A percentile compares a stretch with the other conserved stretches of the same genome.
phyloP scores from a whole-genome alignment of 1,140 invertebrate genomes.

The Eubasilissa regina region DNA sequence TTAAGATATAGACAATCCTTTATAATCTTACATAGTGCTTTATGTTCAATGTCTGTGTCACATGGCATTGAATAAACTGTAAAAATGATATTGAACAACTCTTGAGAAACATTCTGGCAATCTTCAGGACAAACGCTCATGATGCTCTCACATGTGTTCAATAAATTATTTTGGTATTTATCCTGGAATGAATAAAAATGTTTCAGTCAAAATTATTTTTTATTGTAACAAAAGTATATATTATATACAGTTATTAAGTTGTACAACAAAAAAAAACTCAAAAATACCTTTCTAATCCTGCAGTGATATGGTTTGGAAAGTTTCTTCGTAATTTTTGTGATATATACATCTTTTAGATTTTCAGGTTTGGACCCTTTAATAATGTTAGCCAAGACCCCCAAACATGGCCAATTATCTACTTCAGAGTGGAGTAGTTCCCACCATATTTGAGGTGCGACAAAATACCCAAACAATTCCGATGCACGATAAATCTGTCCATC shows the following conservation, averaged over 20 bases:
- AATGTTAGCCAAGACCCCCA: constrained; percentile 67
- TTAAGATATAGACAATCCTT: no score
- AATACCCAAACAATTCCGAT: constrained; percentile 81
- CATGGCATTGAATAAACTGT: constrained; percentile 67
- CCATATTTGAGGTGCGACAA: constrained; percentile 76
- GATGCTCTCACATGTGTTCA: constrained; percentile 71
- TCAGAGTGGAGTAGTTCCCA: constrained; percentile 74
- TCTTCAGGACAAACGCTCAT: constrained; percentile 70
- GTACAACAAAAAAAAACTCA: no score
- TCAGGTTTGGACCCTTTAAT: constrained; percentile 68
- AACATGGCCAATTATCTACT: constrained; percentile 71
- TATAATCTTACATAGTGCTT: constrained; percentile 65
- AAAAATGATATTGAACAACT: constrained; percentile 68
- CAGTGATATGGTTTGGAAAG: constrained; percentile 66
- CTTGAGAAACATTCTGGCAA: constrained; percentile 63
- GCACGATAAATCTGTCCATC: constrained; percentile 68
- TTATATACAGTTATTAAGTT: no score
- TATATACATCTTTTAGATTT: constrained; percentile 69
- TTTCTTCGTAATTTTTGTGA: constrained; percentile 69
- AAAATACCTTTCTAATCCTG: constrained; percentile 64
- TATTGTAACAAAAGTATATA: no score
- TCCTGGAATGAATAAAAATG: constrained; percentile 17
- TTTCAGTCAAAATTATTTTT: neutral
- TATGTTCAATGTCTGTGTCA: constrained; percentile 66
- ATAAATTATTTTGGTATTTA: constrained; percentile 68